Evolutionary conservation across 2,888 invertebrate genomes (phyloP), one percentile per base, ranked within the genome.

Genomic region (Drosophila emarginata): DNA sequence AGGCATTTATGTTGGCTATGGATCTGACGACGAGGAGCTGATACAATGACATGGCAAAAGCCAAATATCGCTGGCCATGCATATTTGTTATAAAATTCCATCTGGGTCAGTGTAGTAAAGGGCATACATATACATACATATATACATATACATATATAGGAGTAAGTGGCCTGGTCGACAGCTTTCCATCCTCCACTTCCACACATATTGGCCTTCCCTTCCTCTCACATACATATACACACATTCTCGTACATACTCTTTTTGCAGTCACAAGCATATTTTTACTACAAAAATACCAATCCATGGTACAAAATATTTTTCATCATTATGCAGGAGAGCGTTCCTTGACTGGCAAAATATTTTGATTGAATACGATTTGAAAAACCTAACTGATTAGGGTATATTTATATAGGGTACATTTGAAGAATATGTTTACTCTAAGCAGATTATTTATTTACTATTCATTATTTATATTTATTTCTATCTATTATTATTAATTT

Each of bases 301-400:
- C 15, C 54, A 54, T 28, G 15, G 26, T 32, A 54, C 57, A 14
- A 62, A 53, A 69, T 66, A 76, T 61, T 57, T 77, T 74, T 76
- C 56, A 69, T 69, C 57, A 71, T 71, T 67, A 70, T 70, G 63
- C 62, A 63, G 50, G 32, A 23, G 57, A 9, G 14, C 39, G 11
- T 11, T 51, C 23, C 36, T 21, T 32, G 21, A 3, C 4, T 28
- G 50, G 12, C 3, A 36, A 45, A 21, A 45, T 45, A 45, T 45
- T 45, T 21, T 45, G 45, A 45, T 45, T 45, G 45, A 45, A 45
- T 45, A 45, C 45, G 12, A 45, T 45, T 26, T 14, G 54, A 37
- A 60, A 26, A 64, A 32, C 36, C 60, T 26, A 4, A 36, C 32
- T 11, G 18, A 21, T 37, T n/a, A n/a, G n/a, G n/a, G n/a, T n/a